A percentile compares a stretch with the other conserved stretches of the same genome.
Conservation (phyloP, 2,888 invertebrate genomes). For the Melipona beecheii region DNA sequence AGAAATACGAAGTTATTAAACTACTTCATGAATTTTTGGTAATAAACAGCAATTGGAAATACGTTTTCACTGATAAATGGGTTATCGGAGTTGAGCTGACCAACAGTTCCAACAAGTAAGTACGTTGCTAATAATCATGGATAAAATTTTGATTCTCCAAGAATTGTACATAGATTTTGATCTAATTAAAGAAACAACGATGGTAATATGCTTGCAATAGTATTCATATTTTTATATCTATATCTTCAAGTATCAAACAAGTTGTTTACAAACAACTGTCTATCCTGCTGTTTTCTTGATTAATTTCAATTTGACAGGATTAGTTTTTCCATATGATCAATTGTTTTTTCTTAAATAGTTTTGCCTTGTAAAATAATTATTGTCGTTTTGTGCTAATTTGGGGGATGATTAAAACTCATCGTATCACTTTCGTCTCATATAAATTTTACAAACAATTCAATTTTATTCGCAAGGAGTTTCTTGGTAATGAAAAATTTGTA, state of each 20-base stretch:
- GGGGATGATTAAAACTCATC: conserved; percentile 30
- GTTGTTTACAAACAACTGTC: neutral
- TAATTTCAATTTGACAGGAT: conserved; percentile 22
- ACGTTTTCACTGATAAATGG: conserved; percentile 80
- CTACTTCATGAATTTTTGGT: conserved; percentile 50
- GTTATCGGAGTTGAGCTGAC: conserved; percentile 78
- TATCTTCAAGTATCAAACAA: neutral
- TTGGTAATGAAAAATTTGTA: conserved; percentile 23
- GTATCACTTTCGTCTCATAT: conserved; percentile 55
- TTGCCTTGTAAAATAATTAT: conserved; percentile 52
- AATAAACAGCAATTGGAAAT: conserved; percentile 76
- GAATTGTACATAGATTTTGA: neutral
- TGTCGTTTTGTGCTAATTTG: conserved; percentile 26
- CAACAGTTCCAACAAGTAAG: conserved; percentile 79
- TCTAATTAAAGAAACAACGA: neutral
- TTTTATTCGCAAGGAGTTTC: conserved; percentile 50
- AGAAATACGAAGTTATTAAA: conserved; percentile 18
- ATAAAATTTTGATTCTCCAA: neutral
- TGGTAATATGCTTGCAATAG: neutral
- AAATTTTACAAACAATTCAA: conserved; percentile 55
- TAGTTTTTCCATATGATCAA: neutral
- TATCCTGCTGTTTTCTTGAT: neutral
- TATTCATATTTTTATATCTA: neutral
- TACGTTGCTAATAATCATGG: conserved; percentile 20
- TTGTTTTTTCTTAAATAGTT: conserved; percentile 11